These are phyloP conservation scores for Rhynchotus rufescens DNA, from an alignment of 2,797 vertebrate genomes.

Conservation along the genomic window DNA sequence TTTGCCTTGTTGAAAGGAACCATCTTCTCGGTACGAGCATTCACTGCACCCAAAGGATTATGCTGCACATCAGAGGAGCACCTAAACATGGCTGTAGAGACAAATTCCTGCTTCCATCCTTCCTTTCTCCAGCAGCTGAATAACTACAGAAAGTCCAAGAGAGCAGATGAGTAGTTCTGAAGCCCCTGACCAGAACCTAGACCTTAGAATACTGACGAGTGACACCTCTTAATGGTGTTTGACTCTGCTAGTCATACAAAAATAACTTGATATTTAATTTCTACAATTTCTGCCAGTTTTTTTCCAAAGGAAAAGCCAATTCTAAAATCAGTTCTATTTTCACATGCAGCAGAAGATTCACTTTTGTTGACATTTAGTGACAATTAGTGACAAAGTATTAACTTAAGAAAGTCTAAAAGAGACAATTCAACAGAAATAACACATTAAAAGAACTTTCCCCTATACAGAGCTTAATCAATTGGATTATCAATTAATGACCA, in stretches of 20 bases:
- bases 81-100: neutral
- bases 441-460: neutral
- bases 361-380: neutral
- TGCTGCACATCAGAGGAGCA: neutral
- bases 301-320: fast-evolving
- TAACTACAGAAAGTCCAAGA: neutral
- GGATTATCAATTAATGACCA: neutral
- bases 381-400: no score
- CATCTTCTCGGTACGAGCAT: neutral
- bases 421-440: neutral
- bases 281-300: neutral
- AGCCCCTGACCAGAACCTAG: neutral
- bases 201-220: neutral
- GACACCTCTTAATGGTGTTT: neutral
- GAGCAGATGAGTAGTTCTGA: neutral
- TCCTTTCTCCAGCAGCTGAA: neutral
- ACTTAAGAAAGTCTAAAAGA: neutral
- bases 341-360: neutral
- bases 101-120: neutral
- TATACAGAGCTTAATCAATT: neutral
- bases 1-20: neutral
- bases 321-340: neutral
- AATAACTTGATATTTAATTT: neutral
- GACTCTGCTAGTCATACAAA: neutral
- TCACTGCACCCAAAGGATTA: neutral